Base-by-base conservation (phyloP, 2,888 invertebrate genomes). In the Hyles lineata region DNA sequence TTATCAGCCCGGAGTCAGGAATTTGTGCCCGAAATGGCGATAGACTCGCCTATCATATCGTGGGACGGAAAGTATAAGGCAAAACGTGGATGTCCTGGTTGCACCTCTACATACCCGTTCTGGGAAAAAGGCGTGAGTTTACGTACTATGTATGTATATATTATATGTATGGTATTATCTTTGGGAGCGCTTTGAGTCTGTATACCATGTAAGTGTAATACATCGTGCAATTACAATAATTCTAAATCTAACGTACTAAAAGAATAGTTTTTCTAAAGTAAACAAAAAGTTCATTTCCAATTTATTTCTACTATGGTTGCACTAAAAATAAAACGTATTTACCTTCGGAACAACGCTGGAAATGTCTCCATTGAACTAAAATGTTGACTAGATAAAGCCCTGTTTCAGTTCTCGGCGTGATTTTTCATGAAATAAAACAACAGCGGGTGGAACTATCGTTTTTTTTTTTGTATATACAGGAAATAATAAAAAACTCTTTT, bases 281-380 rank as follows among this genome's bases (percentile, higher is more conserved):
- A 63, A 63, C 35, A 35, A 32, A 63, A 62, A n/a, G 35, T 35
- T 35, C 35, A 63, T 35, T 63, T 63, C 35, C 62, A 63, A 63
- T 63, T 63, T 35, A 63, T 63, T 63, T 63, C 21, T n/a, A n/a
- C 62, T 7, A 63, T 21, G 21, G 32, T 8, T 21, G 35, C 62
- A 63, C 29, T 63, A 21, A 63, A 63, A 63, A 35, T 35, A 9
- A 63, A 32, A 32, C 0, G n/a, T 35, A 29, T 63, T 63, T 63
- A 63, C 62, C n/a, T 35, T 62, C 9, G 35, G 35, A 63, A 63
- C 25, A 35, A n/a, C 21, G 35, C 62, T n/a, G 25, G 62, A 62
- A 62, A 62, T 35, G 62, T 62, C 35, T 62, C 35, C 35, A 62
- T 63, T 63, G 62, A 63, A 63, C 35, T 43, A 43, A 67, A 67